Evolutionary conservation across 2,797 vertebrate genomes (phyloP).

Genomic region (Pseudocheirus occidentalis): DNA sequence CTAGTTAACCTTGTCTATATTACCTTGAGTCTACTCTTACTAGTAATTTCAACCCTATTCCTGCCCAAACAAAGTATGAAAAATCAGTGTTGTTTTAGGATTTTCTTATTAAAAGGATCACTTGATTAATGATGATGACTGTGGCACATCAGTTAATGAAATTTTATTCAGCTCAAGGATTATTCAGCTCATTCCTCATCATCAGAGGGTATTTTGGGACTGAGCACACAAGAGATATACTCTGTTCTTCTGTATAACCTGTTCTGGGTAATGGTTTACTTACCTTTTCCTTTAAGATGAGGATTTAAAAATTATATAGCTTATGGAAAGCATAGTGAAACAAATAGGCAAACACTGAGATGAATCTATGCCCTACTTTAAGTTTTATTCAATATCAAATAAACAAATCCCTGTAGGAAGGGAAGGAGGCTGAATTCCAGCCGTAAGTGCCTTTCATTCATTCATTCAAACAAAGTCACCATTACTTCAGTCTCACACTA

Average conservation of each 20-base stretch:
- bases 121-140: conserved; percentile 50
- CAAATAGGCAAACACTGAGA: conserved; percentile 20
- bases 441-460: not conserved
- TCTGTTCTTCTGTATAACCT: not conserved
- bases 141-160: conserved; percentile 42
- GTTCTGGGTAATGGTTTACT: conserved; percentile 59
- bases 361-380: conserved; percentile 38
- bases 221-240: conserved; percentile 56
- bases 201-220: conserved; percentile 47
- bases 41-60: not conserved
- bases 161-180: conserved; percentile 23
- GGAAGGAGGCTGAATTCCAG: conserved; percentile 28
- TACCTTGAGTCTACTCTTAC: not conserved
- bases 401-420: conserved; percentile 50
- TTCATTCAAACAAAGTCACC: not conserved
- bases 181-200: conserved; percentile 10
- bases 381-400: conserved; percentile 36
- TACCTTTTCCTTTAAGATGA: conserved; percentile 61
- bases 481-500: not conserved
- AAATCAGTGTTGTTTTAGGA: conserved; percentile 10
- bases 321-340: conserved; percentile 43
- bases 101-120: conserved; percentile 38
- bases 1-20: not conserved
- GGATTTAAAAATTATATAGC: conserved; percentile 51
- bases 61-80: not conserved